Base-by-base conservation (phyloP, 1,140 invertebrate genomes). In the Latrodectus geometricus region DNA sequence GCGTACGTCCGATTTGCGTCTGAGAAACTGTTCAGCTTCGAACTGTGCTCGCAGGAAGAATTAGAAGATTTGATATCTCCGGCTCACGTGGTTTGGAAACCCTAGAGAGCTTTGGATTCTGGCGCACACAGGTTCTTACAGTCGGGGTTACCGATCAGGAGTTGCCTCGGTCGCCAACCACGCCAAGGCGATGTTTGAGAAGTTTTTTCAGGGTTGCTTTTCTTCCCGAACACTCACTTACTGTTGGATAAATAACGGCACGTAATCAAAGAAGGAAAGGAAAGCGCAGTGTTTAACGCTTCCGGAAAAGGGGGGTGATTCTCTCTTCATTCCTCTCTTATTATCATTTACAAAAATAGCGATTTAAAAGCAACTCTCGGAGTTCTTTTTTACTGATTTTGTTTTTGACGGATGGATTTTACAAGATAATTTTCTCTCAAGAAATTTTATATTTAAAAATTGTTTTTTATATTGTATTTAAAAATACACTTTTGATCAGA, bases 81-180 rank as follows among this genome's bases (percentile, higher is more conserved):
- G 21, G 65, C 70, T 77, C 74, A 77, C 74, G 74, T 86, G 83
- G 65, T 77, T 86, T 86, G 75, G 75, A 86, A 86, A 86, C 74
- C 83, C 61, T 78, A 77, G 73, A 77, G 73, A 77, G 75, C 82
- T 84, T 81, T 83, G 72, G 82, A 73, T 56, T 86, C 75, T 21
- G 65, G 83, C 83, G 83, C 83, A 86, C 70, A 35, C 54, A 86
- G 83, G 74, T 77, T 86, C 75, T 86, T 77, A 86, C 74, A 73
- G 56, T 69, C 74, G 61, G 83, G 83, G 83, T 86, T 86, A 72
- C 83, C 23, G 20, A 15, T 23, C 8, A 52, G 21, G 65, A 49
- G n/a, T 8, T 72, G 15, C 14, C 15, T 21, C 49, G n/a, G 14
- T 69, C 83, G 83, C 83, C 83, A 86, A 86, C 65, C 52, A 61